These are phyloP conservation scores for Diorhabda elongata DNA, from an alignment of 1,140 invertebrate genomes.

Conservation along the genomic window DNA sequence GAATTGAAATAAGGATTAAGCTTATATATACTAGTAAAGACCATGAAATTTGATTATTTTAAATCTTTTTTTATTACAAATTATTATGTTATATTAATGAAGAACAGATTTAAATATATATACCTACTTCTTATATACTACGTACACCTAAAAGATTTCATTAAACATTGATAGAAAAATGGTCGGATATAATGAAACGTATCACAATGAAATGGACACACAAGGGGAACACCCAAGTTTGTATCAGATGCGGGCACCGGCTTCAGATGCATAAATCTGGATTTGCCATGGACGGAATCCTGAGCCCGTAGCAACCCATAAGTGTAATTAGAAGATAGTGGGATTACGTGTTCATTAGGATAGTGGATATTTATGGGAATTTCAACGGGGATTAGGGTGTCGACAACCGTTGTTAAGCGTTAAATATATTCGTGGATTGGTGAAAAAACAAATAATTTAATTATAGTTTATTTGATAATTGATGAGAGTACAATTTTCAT, in stretches of 20 bases:
- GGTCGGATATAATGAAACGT: background rate
- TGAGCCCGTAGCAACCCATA: constrained; percentile 18
- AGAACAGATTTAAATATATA: too few relatives aligned
- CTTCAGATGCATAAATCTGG: constrained; percentile 28
- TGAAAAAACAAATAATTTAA: too few relatives aligned
- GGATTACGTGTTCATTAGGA: constrained; percentile 39
- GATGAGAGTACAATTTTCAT: too few relatives aligned
- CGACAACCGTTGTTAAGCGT: constrained; percentile 25
- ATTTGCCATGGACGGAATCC: constrained; percentile 28
- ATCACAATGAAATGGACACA: constrained; percentile 8
- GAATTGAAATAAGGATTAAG: too few relatives aligned
- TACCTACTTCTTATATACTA: too few relatives aligned
- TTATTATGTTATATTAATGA: too few relatives aligned
- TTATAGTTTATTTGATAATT: too few relatives aligned
- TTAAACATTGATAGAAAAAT: constrained; percentile 7
- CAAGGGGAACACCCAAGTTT: background rate
- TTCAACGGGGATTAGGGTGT: constrained; percentile 31
- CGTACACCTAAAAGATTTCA: background rate
- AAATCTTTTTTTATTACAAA: too few relatives aligned
- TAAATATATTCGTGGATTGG: background rate
- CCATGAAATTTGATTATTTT: too few relatives aligned
- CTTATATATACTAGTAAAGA: too few relatives aligned
- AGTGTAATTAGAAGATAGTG: constrained; percentile 34
- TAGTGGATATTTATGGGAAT: constrained; percentile 35
- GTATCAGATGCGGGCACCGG: constrained; percentile 30